Evolutionary conservation across 2,113 vertebrate genomes (phyloP), one percentile per base, ranked within the genome.

Genomic region (Eudyptes chrysolophus): DNA sequence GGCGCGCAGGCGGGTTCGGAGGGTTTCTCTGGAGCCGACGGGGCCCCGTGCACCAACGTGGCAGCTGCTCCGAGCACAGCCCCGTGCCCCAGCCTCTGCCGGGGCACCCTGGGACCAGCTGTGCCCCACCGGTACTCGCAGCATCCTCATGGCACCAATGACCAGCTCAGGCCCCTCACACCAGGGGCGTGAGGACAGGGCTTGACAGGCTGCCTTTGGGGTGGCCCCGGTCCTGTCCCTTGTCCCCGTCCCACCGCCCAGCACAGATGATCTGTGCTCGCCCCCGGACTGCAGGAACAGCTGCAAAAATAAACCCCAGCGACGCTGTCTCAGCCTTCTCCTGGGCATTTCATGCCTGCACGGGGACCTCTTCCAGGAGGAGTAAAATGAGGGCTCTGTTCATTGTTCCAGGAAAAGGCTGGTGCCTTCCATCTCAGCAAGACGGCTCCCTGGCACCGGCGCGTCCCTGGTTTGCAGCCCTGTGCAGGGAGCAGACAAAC

Each of bases 381-480:
- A 92, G 62, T 16, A 93, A 64, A 95, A 94, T 58, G 90, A 84
- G 40, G 36, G 36, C 80, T 94, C 94, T 95, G 96, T 96, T 94
- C 12, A 2, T 1, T 32, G 22, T 94, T 86, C 96, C 94, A 95
- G 93, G 96, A 94, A 95, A 89, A 52, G 69, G 16, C 69, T 18
- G 90, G n/a, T 94, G 78, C 92, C 85, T 83, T 94, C 85, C 62
- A 20, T 14, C 79, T 29, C 75, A 3, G 78, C 62, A 44, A 13
- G 40, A 25, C 5, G 0, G 27, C 72, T 83, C 32, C 52, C 90
- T 88, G 93, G 90, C 90, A 76, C 44, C 1, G 2, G 4, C 1
- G 0, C 0, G 3, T n/a, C 66, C 40, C 49, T 2, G 44, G 12
- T 76, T 22, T 46, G 48, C 57, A 58, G 85, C 57, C 52, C 68